phyloP scores from a whole-genome alignment of 1,140 invertebrate species.

The Rhopalosiphum padi region DNA sequence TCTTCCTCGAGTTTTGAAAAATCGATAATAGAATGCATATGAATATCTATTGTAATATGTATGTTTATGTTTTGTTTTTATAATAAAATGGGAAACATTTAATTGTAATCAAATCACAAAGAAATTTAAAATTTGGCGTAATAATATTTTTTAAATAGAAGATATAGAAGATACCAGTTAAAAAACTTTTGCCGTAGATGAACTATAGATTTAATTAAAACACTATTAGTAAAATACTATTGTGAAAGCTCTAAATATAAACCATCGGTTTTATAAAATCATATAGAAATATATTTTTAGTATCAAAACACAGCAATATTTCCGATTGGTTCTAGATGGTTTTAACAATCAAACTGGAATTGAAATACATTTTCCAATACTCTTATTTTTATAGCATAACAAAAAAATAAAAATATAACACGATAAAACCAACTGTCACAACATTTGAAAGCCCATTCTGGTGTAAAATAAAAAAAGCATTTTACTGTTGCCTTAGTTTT shows the following conservation, averaged over 20 bases:
- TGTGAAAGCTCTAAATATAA: background rate
- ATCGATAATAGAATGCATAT: background rate
- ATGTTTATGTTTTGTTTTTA: background rate
- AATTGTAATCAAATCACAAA: too few relatives aligned
- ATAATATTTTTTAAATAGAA: background rate
- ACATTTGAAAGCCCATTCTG: background rate
- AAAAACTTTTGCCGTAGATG: background rate
- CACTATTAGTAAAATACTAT: background rate
- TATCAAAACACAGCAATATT: background rate
- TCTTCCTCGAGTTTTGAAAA: background rate
- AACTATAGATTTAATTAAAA: background rate
- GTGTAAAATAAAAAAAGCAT: background rate
- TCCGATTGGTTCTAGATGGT: conserved; percentile 11
- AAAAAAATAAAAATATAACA: conserved; percentile 19
- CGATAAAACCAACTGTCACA: conserved; percentile 26
- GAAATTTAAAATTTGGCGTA: background rate
- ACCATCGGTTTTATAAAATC: background rate
- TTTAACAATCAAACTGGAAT: conserved; percentile 19
- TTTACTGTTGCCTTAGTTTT: background rate
- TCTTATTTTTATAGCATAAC: conserved; percentile 6
- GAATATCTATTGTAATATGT: too few relatives aligned
- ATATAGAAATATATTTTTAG: conserved; percentile 4
- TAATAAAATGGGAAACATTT: too few relatives aligned
- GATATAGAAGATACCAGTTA: background rate
- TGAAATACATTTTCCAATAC: conserved; percentile 41